These are phyloP conservation scores for Rissa tridactyla DNA, from an alignment of 2,113 vertebrate species.

Conservation along the genomic window DNA sequence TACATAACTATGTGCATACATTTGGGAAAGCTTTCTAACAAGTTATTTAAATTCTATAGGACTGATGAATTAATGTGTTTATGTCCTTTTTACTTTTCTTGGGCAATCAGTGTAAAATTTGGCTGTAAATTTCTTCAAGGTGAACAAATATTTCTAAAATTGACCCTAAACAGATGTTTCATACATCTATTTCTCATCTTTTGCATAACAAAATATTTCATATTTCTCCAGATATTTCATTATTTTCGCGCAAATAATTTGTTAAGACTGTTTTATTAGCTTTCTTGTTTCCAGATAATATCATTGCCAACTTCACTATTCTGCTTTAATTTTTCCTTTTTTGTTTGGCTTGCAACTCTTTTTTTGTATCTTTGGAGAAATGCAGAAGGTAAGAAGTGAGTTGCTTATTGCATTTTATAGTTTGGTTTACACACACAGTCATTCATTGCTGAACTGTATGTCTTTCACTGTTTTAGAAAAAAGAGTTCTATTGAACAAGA, in stretches of 20 bases:
- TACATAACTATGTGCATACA: background rate
- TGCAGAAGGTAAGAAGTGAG: slow-evolving; percentile 44
- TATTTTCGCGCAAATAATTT: background rate
- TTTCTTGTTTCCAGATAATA: background rate
- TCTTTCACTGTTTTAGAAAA: background rate
- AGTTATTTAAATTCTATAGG: background rate
- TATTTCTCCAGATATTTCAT: background rate
- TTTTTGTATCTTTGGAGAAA: slow-evolving; percentile 31
- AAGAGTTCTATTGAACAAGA: background rate
- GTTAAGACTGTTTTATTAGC: background rate
- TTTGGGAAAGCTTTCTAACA: background rate
- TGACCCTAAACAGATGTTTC: background rate
- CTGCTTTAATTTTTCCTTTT: background rate
- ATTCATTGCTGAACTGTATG: background rate
- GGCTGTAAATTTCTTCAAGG: background rate
- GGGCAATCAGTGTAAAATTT: background rate
- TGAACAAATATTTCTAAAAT: background rate
- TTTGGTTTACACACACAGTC: background rate
- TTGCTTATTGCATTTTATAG: background rate
- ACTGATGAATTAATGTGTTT: background rate
- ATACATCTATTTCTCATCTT: background rate
- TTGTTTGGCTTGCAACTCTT: background rate
- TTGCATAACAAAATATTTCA: background rate
- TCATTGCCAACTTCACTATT: background rate
- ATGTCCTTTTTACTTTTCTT: background rate